phyloP scores from a whole-genome alignment of 2,888 invertebrate genomes.

The Eupeodes luniger region DNA sequence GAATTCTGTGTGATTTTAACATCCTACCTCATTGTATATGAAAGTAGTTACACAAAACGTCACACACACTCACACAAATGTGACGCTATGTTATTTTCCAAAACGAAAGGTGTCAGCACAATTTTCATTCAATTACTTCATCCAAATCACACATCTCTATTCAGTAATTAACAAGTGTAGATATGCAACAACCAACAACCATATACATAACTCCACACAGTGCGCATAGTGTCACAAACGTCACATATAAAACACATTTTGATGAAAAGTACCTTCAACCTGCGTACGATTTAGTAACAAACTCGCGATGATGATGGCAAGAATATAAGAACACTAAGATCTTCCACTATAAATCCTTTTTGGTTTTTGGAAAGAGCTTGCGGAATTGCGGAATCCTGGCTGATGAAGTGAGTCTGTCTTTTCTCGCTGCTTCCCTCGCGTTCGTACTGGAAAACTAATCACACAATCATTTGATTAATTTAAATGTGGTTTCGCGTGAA shows the following conservation, averaged over 20 bases:
- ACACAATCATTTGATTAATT: constrained; percentile 76
- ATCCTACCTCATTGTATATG: not conserved
- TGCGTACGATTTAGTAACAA: constrained; percentile 20
- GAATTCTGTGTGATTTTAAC: not conserved
- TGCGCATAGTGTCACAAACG: not conserved
- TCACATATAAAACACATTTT: not conserved
- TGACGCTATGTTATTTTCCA: constrained; percentile 31
- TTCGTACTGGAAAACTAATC: constrained; percentile 65
- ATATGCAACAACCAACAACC: not conserved
- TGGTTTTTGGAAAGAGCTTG: constrained; percentile 2
- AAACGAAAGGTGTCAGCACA: constrained; percentile 70
- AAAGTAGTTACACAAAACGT: not conserved
- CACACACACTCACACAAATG: not conserved
- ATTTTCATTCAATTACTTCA: constrained; percentile 75
- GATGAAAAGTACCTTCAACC: not conserved
- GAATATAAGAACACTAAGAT: constrained; percentile 42
- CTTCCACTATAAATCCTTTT: constrained; percentile 59
- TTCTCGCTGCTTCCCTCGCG: not conserved
- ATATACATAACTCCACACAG: not conserved
- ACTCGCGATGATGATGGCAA: constrained; percentile 28
- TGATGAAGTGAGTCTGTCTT: not conserved
- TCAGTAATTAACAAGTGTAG: constrained; percentile 58
- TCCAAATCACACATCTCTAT: constrained; percentile 40
- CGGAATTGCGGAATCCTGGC: constrained; percentile 5
- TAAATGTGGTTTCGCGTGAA: constrained; percentile 63